phyloP scores from a whole-genome alignment of 2,113 vertebrate species.

The Anhinga anhinga region DNA sequence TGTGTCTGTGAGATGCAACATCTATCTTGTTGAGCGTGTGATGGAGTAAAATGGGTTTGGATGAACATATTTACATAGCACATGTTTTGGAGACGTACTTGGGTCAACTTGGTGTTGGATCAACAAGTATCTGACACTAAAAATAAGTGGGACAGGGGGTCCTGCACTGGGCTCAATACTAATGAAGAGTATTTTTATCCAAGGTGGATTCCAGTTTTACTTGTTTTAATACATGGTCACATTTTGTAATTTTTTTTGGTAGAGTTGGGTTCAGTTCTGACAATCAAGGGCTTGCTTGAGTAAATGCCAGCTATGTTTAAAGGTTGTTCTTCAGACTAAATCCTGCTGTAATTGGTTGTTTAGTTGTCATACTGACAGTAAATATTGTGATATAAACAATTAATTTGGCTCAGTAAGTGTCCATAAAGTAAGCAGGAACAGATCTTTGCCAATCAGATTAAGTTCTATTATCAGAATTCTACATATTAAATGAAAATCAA shows the following conservation, averaged over 20 bases:
- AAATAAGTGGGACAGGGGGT: neutral
- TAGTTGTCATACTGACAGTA: neutral
- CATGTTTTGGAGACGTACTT: neutral
- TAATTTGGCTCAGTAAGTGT: neutral
- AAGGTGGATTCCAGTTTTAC: neutral
- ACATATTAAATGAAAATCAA: neutral
- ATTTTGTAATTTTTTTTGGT: neutral
- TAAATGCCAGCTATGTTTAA: neutral
- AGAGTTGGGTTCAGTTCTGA: neutral
- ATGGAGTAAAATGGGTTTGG: neutral
- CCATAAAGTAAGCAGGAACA: neutral
- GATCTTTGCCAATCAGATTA: neutral
- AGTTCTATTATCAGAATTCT: neutral
- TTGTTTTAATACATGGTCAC: neutral
- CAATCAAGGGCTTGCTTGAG: neutral
- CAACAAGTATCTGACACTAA: neutral
- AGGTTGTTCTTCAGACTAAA: neutral
- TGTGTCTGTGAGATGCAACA: fast-evolving
- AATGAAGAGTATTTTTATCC: neutral
- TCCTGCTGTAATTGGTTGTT: neutral
- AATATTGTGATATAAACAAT: neutral
- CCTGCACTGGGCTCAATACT: neutral
- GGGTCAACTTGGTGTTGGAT: neutral
- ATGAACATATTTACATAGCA: neutral
- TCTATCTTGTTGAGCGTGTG: fast-evolving